Evolutionary conservation across 2,113 vertebrate genomes (phyloP).

Genomic region (Zosterops pallidus): DNA sequence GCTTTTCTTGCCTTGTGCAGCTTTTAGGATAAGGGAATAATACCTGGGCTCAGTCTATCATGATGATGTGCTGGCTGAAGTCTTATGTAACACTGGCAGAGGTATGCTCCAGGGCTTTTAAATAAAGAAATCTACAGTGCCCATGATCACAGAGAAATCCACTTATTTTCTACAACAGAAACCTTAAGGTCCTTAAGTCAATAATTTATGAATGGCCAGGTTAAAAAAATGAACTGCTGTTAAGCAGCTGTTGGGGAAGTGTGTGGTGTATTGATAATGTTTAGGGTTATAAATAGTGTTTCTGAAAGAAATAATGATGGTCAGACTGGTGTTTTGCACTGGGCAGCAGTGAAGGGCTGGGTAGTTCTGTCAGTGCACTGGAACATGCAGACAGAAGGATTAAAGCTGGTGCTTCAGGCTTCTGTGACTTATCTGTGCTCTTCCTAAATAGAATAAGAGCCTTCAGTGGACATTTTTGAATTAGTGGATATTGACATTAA

Average conservation of each 20-base stretch:
- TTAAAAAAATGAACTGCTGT: neutral
- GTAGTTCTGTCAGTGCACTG: neutral
- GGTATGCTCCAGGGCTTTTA: neutral
- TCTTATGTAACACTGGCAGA: neutral
- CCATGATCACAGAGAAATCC: neutral
- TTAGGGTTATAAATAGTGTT: neutral
- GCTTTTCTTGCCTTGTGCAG: neutral
- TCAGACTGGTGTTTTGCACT: neutral
- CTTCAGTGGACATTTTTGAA: neutral
- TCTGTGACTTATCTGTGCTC: neutral
- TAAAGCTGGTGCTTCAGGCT: neutral
- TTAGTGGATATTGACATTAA: neutral
- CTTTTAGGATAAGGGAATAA: neutral
- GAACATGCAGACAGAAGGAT: neutral
- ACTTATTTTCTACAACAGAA: neutral
- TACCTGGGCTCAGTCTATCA: neutral
- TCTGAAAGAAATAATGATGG: neutral
- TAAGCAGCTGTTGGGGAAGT: neutral
- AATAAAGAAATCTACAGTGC: neutral
- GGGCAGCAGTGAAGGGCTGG: neutral
- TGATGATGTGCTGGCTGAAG: neutral
- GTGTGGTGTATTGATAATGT: neutral
- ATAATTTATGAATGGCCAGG: neutral
- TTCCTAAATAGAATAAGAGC: neutral
- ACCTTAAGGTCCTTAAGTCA: neutral